phyloP scores from a whole-genome alignment of 2,797 vertebrate genomes.

The Channallabes apus region DNA sequence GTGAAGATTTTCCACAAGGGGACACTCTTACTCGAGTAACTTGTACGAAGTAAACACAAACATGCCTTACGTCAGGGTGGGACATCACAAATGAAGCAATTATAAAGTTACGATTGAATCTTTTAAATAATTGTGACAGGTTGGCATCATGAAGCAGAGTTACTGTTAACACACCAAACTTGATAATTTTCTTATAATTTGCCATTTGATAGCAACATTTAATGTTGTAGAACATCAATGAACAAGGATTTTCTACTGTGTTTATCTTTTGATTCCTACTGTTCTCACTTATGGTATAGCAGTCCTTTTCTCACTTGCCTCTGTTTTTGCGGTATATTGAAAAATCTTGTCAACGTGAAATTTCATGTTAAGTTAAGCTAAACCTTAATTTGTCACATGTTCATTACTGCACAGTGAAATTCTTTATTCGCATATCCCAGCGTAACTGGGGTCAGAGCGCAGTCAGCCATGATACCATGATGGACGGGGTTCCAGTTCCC shows the following conservation, averaged over 20 bases:
- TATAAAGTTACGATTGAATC: background rate
- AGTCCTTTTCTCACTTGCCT: background rate
- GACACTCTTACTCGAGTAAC: background rate
- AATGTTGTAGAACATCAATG: background rate
- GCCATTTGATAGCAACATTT: background rate
- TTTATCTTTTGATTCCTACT: background rate
- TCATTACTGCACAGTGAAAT: too few relatives aligned
- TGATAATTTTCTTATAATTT: background rate
- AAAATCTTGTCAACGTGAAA: too few relatives aligned
- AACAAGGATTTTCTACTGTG: background rate
- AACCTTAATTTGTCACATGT: too few relatives aligned
- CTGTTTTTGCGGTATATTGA: background rate
- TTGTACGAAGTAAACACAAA: background rate
- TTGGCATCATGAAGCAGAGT: background rate
- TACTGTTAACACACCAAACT: background rate
- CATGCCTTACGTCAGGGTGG: background rate
- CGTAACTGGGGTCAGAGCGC: too few relatives aligned
- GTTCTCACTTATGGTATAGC: background rate
- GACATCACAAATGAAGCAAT: background rate
- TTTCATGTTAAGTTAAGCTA: background rate
- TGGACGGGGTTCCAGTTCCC: too few relatives aligned
- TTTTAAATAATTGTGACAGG: background rate
- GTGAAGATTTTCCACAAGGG: conserved; percentile 3
- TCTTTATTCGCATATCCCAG: too few relatives aligned
- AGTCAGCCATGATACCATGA: too few relatives aligned